A percentile compares a stretch with the other conserved stretches of the same genome.
phyloP scores from a whole-genome alignment of 2,888 invertebrate species.

The Drosophila percnosoma region DNA sequence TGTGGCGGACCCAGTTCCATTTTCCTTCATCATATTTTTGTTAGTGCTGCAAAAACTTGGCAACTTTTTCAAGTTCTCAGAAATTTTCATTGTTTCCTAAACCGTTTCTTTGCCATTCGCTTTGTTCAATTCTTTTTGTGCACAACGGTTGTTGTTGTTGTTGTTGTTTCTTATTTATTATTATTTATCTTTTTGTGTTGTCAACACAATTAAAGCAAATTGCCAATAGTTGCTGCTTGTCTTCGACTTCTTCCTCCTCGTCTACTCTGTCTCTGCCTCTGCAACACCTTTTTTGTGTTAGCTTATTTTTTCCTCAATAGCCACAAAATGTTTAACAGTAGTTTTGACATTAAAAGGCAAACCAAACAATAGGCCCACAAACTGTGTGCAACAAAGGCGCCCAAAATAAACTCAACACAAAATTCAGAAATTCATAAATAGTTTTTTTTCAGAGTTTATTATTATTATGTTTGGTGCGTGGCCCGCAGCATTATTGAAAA shows the following conservation, averaged over 20 bases:
- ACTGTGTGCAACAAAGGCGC: constrained; percentile 35
- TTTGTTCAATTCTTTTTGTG: constrained; percentile 27
- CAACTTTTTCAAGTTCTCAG: constrained; percentile 15
- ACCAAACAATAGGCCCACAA: constrained; percentile 35
- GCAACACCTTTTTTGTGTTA: constrained; percentile 9
- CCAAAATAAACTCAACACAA: constrained; percentile 27
- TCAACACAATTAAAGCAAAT: constrained; percentile 71
- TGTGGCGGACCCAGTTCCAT: constrained; percentile 11
- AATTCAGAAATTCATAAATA: constrained; percentile 46
- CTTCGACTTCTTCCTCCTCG: not conserved
- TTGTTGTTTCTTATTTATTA: not conserved
- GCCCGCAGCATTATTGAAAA: constrained; percentile 36
- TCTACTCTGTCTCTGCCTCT: constrained; percentile 3
- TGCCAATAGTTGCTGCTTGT: constrained; percentile 65
- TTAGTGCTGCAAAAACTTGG: constrained; percentile 10
- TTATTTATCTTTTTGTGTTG: constrained; percentile 35
- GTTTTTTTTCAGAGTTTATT: constrained; percentile 34
- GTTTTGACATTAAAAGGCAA: constrained; percentile 56
- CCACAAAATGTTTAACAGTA: constrained; percentile 47
- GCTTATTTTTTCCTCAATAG: constrained; percentile 7
- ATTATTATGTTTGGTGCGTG: constrained; percentile 38
- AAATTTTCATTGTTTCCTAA: constrained; percentile 30
- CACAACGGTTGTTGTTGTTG: constrained; percentile 1
- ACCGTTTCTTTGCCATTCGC: constrained; percentile 22
- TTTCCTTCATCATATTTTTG: constrained; percentile 26